Conservation (phyloP, 2,797 vertebrate genomes). For the Streptopelia turtur region DNA sequence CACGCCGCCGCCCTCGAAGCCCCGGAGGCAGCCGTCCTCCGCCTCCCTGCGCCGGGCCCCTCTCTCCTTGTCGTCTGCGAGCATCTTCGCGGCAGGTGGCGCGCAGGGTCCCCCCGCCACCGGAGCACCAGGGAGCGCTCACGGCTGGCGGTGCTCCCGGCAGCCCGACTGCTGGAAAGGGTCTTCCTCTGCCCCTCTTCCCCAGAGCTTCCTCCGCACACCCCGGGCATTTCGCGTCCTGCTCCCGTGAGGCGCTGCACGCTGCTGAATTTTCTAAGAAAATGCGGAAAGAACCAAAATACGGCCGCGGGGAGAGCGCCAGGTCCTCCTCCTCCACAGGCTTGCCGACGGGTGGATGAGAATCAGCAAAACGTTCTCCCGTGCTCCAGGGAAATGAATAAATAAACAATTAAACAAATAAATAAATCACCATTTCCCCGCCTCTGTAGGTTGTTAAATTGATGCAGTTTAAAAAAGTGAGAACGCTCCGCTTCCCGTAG, state of each 20-base stretch:
- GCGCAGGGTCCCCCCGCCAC: background rate
- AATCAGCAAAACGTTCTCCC: rapidly evolving
- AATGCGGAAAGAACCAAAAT: background rate
- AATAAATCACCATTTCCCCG: rapidly evolving
- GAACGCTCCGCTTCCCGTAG: background rate
- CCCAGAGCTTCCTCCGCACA: background rate
- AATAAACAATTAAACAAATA: background rate
- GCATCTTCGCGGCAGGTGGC: rapidly evolving
- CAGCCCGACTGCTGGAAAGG: too few relatives aligned
- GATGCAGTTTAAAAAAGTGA: background rate
- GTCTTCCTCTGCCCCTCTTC: too few relatives aligned
- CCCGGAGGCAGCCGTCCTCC: background rate
- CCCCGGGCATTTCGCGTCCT: background rate
- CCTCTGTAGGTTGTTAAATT: background rate
- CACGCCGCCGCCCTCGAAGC: too few relatives aligned
- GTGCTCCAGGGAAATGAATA: background rate
- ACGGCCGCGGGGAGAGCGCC: rapidly evolving
- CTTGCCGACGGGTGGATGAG: background rate
- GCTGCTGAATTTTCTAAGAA: background rate
- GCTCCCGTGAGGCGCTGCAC: background rate
- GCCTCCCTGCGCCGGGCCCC: too few relatives aligned
- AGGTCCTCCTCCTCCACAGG: too few relatives aligned
- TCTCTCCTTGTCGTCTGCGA: too few relatives aligned
- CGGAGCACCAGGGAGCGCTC: background rate
- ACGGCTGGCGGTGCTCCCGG: background rate